These are phyloP conservation scores for Pomatorhinus ruficollis DNA, from an alignment of 2,113 vertebrate genomes.

Conservation along the genomic window DNA sequence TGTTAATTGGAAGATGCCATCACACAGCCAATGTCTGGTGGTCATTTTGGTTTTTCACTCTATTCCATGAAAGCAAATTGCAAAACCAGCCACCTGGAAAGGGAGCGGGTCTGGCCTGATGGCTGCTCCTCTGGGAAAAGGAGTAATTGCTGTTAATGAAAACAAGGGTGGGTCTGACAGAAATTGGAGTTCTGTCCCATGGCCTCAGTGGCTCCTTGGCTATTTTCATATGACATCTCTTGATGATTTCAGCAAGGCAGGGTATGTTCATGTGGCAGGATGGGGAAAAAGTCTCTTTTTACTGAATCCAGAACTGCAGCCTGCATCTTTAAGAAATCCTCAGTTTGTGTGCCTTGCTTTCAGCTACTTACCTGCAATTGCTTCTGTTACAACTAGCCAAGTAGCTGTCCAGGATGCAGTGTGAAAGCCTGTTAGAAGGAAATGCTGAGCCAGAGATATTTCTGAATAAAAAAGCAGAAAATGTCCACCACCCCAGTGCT, in stretches of 20 bases:
- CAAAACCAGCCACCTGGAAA: not conserved
- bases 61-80: not conserved
- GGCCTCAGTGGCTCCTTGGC: not conserved
- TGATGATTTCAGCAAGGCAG: not conserved
- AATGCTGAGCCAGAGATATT: not conserved
- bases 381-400: not conserved
- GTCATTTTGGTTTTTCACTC: not conserved
- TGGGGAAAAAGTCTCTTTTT: not conserved
- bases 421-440: not conserved
- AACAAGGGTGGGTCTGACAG: not conserved
- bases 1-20: not conserved
- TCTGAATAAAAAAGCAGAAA: not conserved
- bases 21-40: accelerated
- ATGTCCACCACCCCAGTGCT: not conserved
- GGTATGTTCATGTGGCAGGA: not conserved
- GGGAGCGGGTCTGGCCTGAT: accelerated
- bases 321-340: not conserved
- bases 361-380: not conserved
- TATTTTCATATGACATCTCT: not conserved
- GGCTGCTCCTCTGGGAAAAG: not conserved
- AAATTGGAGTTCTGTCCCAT: not conserved
- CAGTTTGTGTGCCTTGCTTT: not conserved
- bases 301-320: not conserved
- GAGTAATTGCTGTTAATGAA: not conserved
- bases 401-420: not conserved